phyloP scores from a whole-genome alignment of 2,797 vertebrate genomes.

The Danio jaintianensis region DNA sequence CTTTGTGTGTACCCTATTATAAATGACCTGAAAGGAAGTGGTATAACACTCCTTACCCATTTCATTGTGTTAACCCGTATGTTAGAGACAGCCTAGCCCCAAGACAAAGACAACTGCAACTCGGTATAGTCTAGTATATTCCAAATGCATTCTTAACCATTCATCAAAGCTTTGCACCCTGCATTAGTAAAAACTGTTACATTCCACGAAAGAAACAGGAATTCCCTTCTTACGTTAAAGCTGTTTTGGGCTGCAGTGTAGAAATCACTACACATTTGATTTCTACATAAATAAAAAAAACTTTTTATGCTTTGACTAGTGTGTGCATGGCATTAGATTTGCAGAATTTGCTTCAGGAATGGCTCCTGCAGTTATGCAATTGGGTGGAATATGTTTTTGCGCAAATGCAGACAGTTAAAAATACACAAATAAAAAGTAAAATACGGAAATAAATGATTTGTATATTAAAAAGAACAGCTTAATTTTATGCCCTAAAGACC shows the following conservation, averaged over 20 bases:
- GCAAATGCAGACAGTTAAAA: not conserved
- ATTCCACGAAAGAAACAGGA: not conserved
- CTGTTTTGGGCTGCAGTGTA: not conserved
- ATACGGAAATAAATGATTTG: no score
- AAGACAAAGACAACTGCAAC: conserved; percentile 40
- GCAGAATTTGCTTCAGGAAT: not conserved
- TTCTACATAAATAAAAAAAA: not conserved
- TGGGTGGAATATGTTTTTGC: conserved; percentile 29
- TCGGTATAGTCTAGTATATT: not conserved
- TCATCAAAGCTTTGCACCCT: not conserved
- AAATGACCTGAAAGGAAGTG: conserved; percentile 50
- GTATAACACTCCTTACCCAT: conserved; percentile 39
- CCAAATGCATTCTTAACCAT: conserved; percentile 40
- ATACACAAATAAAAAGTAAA: no score
- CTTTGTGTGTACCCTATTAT: conserved; percentile 38
- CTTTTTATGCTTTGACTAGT: not conserved
- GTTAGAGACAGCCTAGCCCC: conserved; percentile 36
- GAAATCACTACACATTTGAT: not conserved
- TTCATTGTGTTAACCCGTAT: conserved; percentile 46
- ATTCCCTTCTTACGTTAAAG: not conserved
- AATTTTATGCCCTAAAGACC: no score
- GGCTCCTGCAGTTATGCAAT: conserved; percentile 8
- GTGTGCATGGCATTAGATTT: not conserved
- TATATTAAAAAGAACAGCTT: no score
- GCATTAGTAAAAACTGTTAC: not conserved